Evolutionary conservation across 2,113 vertebrate species (phyloP).

Genomic region (Nansenia antarctica): DNA sequence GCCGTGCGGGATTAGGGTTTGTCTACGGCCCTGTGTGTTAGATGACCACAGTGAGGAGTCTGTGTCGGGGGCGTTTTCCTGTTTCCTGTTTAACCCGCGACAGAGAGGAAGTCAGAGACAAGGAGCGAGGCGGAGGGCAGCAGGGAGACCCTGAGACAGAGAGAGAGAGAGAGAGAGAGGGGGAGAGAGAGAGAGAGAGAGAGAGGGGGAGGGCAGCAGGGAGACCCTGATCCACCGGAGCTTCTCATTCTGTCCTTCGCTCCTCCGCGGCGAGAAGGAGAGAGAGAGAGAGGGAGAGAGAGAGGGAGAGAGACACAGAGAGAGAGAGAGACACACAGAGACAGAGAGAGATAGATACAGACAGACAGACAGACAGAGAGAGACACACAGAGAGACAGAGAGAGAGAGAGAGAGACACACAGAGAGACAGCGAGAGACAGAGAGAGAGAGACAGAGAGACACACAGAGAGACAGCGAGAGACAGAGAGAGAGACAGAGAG

Average conservation of each 20-base stretch:
- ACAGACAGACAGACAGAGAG: too few species aligned
- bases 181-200: too few species aligned
- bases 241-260: background rate
- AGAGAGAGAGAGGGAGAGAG: too few species aligned
- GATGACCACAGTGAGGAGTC: too few species aligned
- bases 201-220: background rate
- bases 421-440: too few species aligned
- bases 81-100: background rate
- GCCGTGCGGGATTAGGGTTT: too few species aligned
- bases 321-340: background rate
- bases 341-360: background rate
- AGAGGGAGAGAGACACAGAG: too few species aligned
- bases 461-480: too few species aligned
- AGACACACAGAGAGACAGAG: too few species aligned
- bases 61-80: background rate
- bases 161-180: background rate
- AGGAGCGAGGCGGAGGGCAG: background rate
- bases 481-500: background rate
- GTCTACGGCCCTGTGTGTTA: too few species aligned
- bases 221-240: background rate
- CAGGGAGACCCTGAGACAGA: background rate
- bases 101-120: too few species aligned
- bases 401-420: background rate
- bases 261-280: background rate
- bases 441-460: too few species aligned